Evolutionary conservation across 2,888 invertebrate species (phyloP).

Genomic region (Selenia dentaria): DNA sequence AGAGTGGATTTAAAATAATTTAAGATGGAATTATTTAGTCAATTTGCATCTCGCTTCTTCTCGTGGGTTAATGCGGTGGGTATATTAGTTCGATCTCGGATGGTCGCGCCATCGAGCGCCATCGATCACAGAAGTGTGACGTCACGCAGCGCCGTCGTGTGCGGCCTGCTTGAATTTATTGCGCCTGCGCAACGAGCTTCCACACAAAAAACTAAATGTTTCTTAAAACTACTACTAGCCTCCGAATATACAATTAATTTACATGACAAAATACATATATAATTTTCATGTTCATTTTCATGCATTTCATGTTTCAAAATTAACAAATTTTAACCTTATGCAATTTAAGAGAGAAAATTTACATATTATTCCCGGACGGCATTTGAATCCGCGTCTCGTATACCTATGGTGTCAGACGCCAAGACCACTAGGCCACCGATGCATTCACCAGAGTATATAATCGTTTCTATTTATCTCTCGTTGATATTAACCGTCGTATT

Average conservation of each 20-base stretch:
- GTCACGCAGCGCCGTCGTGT: constrained; percentile 84
- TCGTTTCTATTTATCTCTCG: too few relatives aligned
- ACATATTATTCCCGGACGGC: too few relatives aligned
- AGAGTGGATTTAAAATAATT: constrained; percentile 79
- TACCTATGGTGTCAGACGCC: too few relatives aligned
- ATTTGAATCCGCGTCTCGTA: too few relatives aligned
- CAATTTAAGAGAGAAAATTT: too few relatives aligned
- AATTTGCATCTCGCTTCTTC: constrained; percentile 57
- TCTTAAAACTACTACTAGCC: constrained; percentile 41
- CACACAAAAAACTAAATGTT: constrained; percentile 61
- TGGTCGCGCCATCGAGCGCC: constrained; percentile 72
- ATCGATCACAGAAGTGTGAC: constrained; percentile 83
- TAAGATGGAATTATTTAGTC: constrained; percentile 75
- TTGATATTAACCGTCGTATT: too few relatives aligned
- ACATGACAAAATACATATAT: too few relatives aligned
- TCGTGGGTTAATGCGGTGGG: constrained; percentile 39
- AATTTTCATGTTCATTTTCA: too few relatives aligned
- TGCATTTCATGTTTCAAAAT: too few relatives aligned
- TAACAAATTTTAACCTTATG: too few relatives aligned
- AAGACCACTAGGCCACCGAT: too few relatives aligned
- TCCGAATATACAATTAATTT: constrained; percentile 43
- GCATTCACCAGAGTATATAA: too few relatives aligned
- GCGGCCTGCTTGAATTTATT: constrained; percentile 81
- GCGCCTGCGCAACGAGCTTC: constrained; percentile 75
- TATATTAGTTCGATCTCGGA: constrained; percentile 58